Base-by-base conservation (phyloP, 2,113 vertebrate species). In the Formicarius rufipectus region DNA sequence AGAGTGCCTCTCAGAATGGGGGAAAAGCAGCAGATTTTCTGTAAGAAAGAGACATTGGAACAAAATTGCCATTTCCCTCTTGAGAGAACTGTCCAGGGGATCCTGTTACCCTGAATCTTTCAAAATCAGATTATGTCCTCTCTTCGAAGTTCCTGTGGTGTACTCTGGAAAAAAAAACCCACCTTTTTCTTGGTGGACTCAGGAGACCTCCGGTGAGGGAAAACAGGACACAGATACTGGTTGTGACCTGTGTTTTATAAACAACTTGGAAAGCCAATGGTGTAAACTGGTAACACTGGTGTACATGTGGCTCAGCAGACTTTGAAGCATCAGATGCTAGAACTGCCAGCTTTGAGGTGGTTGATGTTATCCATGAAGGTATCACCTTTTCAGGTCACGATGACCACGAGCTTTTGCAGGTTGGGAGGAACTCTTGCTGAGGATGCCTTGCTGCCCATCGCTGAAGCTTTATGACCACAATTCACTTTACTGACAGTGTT, bases 11-110 rank as follows among this genome's bases (percentile, higher is more conserved):
- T 45, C 37, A 76, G 35, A 80, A 52, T 22, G 47, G 59, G 37
- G 59, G 39, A 55, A 87, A 91, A 74, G 7, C 64, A 93, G 25
- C 47, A 47, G n/a, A 31, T 58, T 91, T 91, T 81, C 64, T 74
- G 1, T 14, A 14, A 22, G 19, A 62, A 75, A 56, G 58, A 79
- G 12, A 60, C 12, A 23, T 9, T 15, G 49, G 53, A 85, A 49
- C 16, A 80, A 69, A 86, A 77, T 28, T 66, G 18, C 25, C 15
- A 1, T 77, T 80, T 90, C 28, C 50, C 19, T 4, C 18, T 76
- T 37, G n/a, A 74, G 31, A 75, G 28, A 33, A 14, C 12, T 79
- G 56, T 47, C 39, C 30, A 25, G 56, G 58, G 42, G 33, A 47
- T 58, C 30, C 44, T 74, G 49, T 22, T 56, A 0, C 40, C 27